Base-by-base conservation (phyloP, 2,113 vertebrate genomes). In the Tyrannus savana region DNA sequence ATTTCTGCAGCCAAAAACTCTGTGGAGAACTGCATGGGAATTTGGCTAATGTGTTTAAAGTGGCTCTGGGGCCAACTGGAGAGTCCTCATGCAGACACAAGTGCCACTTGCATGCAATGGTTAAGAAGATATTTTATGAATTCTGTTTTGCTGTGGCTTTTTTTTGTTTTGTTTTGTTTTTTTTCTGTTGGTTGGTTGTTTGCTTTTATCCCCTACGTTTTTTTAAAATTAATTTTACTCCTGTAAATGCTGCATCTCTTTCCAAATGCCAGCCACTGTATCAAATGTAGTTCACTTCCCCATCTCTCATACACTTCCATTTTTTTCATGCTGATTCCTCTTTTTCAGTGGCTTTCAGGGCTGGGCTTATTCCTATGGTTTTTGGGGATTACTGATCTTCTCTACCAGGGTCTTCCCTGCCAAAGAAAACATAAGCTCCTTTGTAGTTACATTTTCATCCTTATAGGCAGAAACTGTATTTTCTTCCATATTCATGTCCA, bases 81-180 rank as follows among this genome's bases (percentile, higher is more conserved):
- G 59, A 59, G 28, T 41, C 19, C 6, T 56, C 16, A 14, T 52
- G 42, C 21, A 73, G 59, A 25, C 37, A 15, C 12, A 33, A 52
- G 11, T 46, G 52, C 5, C 52, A 72, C 33, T 66, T 50, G 9
- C 3, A 41, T 30, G 14, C 11, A 15, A 39, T 16, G 12, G 8
- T 44, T 53, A 41, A 19, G 21, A 56, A 58, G 24, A 67, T 33
- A 49, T 10, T 28, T 80, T 44, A 50, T 22, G 39, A 80, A 19
- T 59, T 84, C 11, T 49, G 18, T 0, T 22, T 58, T 42, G 10
- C 14, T 16, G 7, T 37, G 3, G 3, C 12, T 19, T 1, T 7
- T 47, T 31, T 24, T 37, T 42, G 7, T 41, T 33, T 31, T 42
- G 6, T 0, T 41, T 35, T 39, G 27, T 37, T 37, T 37, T 37